Base-by-base conservation (phyloP, 1,140 invertebrate species). In the Drosophila mauritiana region DNA sequence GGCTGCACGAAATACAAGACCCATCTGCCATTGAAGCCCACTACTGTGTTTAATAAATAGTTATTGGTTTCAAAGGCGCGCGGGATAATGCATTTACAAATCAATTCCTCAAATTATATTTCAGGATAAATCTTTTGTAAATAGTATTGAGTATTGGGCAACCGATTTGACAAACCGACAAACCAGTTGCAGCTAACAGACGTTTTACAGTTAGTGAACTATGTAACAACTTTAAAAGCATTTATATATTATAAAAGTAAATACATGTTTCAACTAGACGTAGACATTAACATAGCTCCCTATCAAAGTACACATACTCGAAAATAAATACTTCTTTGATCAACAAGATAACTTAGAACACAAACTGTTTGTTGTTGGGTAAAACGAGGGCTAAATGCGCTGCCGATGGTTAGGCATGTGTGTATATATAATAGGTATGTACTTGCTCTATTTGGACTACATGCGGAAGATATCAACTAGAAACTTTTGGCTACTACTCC, bases 71-170 rank as follows among this genome's bases (percentile, higher is more conserved):
- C 34, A 48, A 57, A 37, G 72, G 55, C 61, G 42, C 59, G 45
- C 45, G 55, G 45, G 63, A 31, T 70, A 64, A 58, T 40, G 39
- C 57, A 52, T 67, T 85, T 75, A 78, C 79, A 88, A 85, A 85
- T 85, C 82, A 85, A 85, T 85, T 85, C 82, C 82, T 88, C 78
- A 85, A 85, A 88, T 86, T 63, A 85, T 86, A 85, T 85, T 78
- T 86, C 64, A 88, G 78, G 74, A 82, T 75, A 75, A 69, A 68
- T 77, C 61, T 67, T 74, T 75, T 85, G 82, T 88, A 85, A 80
- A 88, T 82, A 85, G 83, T 73, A 42, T 59, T 59, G 64, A 70
- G 75, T 67, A 81, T 76, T 75, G 25, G 17, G 54, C 54, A 43
- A 56, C 40, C 54, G 40, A 43, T 62, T 46, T 25, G 57, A 61